These are phyloP conservation scores for Pomatostomus ruficeps DNA, from an alignment of 2,113 vertebrate species.

Conservation along the genomic window DNA sequence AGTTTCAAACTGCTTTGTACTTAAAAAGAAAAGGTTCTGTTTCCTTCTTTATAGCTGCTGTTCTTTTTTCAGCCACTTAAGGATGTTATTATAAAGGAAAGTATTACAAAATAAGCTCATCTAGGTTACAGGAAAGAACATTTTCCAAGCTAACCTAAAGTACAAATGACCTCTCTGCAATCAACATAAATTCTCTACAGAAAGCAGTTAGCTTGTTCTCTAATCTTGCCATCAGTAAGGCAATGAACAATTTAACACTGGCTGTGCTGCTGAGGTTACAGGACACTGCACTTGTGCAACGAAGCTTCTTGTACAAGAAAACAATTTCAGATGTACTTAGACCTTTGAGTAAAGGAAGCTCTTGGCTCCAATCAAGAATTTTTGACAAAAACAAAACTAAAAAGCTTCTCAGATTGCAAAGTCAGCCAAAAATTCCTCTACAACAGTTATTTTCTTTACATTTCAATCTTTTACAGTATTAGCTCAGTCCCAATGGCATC, in stretches of 20 bases:
- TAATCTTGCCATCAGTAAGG: background rate
- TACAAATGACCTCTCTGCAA: background rate
- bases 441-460: conserved; percentile 20
- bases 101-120: conserved; percentile 9
- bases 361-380: background rate
- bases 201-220: background rate
- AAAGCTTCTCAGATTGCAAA: conserved; percentile 11
- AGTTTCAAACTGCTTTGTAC: background rate
- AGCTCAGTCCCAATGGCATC: conserved; percentile 56
- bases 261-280: background rate
- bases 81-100: background rate
- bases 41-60: background rate
- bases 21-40: background rate
- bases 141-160: background rate
- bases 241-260: background rate
- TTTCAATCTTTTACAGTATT: conserved; percentile 23
- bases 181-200: background rate
- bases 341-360: background rate
- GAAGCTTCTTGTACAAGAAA: background rate
- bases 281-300: background rate
- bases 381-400: conserved; percentile 20
- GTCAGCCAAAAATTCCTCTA: conserved; percentile 19
- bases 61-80: background rate
- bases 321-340: conserved; percentile 12
- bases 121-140: conserved; percentile 11